Evolutionary conservation across 2,888 invertebrate genomes (phyloP).

Genomic region (Griposia aprilina): DNA sequence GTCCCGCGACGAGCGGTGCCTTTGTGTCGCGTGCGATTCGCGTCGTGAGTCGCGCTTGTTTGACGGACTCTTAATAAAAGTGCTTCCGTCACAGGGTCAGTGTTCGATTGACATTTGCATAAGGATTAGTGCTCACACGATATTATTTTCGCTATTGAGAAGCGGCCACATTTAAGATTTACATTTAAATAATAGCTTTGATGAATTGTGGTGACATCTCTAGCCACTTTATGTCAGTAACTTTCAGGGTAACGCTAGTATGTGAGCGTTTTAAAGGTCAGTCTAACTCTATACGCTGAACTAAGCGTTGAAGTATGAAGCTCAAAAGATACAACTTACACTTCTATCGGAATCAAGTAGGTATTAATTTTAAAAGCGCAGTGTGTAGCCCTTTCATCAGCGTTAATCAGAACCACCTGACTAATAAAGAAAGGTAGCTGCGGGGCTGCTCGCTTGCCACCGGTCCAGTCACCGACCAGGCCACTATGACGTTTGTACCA

Average conservation of each 20-base stretch:
- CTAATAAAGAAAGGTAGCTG: not conserved
- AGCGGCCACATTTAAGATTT: not conserved
- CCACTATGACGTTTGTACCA: not conserved
- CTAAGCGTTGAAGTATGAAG: not conserved
- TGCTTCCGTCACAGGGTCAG: not conserved
- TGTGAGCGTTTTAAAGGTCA: slow-evolving; percentile 1
- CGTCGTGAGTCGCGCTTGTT: too few species aligned
- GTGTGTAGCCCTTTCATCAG: too few species aligned
- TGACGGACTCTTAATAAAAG: not conserved
- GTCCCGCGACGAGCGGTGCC: too few species aligned
- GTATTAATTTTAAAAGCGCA: not conserved
- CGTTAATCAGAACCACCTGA: not conserved
- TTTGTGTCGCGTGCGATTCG: too few species aligned
- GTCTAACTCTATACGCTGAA: not conserved
- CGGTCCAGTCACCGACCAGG: not conserved
- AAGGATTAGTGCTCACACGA: not conserved
- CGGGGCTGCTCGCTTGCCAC: not conserved
- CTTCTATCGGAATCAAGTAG: not conserved
- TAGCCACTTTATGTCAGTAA: not conserved
- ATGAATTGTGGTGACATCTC: not conserved
- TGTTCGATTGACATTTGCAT: slow-evolving; percentile 18
- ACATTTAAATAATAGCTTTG: not conserved
- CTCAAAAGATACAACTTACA: not conserved
- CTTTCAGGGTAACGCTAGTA: not conserved
- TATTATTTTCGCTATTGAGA: not conserved